These are phyloP conservation scores for Condylura cristata DNA, from an alignment of 2,113 vertebrate genomes.

Conservation along the genomic window DNA sequence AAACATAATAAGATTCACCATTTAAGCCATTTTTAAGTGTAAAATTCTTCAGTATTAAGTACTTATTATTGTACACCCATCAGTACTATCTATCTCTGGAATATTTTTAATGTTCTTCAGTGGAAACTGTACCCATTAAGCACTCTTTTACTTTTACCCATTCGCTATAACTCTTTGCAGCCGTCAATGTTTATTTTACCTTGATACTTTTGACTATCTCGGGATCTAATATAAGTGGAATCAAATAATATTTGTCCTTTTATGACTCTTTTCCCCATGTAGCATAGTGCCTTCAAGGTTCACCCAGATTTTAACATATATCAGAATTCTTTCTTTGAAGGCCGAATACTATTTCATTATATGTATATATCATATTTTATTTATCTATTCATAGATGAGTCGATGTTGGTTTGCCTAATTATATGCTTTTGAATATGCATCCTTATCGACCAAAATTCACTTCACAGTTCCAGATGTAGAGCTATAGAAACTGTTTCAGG, in stretches of 20 bases:
- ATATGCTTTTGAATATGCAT: not conserved
- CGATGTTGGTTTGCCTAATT: not conserved
- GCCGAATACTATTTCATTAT: not conserved
- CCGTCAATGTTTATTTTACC: not conserved
- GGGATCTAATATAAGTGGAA: not conserved
- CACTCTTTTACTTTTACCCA: not conserved
- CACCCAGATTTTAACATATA: not conserved
- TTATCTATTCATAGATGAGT: not conserved
- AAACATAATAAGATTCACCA: not conserved
- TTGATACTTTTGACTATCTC: not conserved
- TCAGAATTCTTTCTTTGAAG: not conserved
- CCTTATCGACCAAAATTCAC: not conserved
- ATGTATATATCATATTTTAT: not conserved
- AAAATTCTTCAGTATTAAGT: too few species aligned
- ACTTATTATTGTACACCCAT: not conserved
- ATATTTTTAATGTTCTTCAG: not conserved
- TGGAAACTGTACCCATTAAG: not conserved
- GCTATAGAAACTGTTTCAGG: not conserved
- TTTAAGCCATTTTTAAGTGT: not conserved
- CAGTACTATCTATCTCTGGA: not conserved
- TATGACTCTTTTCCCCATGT: not conserved
- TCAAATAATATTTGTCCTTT: not conserved
- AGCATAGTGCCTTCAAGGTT: not conserved
- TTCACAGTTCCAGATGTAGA: not conserved
- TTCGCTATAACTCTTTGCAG: not conserved